Conservation (phyloP, 2,113 vertebrate species). For the Elgaria multicarinata region DNA sequence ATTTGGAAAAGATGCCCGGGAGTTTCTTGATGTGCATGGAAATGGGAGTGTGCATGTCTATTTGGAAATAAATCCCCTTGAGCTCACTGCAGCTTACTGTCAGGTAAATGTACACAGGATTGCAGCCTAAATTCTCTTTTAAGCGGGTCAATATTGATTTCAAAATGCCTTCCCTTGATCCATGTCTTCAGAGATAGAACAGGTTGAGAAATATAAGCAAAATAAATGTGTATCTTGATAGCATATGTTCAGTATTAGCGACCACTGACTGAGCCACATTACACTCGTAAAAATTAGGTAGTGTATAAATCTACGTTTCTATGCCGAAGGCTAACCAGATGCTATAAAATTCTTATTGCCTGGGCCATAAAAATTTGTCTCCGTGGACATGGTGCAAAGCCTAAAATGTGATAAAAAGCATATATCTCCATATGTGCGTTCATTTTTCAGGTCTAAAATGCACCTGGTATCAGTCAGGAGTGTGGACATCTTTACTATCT, state of each 20-base stretch:
- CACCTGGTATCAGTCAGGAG: constrained; percentile 31
- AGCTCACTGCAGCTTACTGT: not conserved
- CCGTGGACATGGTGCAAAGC: constrained; percentile 21
- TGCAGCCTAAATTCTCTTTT: not conserved
- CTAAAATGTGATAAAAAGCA: constrained; percentile 38
- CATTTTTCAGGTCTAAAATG: constrained; percentile 22
- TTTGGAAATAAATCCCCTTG: not conserved
- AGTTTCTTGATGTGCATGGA: not conserved
- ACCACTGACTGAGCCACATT: constrained; percentile 3
- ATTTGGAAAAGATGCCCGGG: not conserved
- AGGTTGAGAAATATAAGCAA: not conserved
- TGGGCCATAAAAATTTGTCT: constrained; percentile 48
- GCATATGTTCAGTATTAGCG: constrained; percentile 27
- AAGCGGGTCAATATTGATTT: not conserved
- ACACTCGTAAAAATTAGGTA: constrained; percentile 18
- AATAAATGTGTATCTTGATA: not conserved
- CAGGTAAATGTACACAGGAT: not conserved
- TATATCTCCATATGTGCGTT: constrained; percentile 7
- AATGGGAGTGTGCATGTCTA: not conserved
- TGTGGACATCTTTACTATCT: constrained; percentile 37
- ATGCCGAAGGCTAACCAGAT: constrained; percentile 34
- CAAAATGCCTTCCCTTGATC: not conserved
- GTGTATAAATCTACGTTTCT: constrained; percentile 39
- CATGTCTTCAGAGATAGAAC: not conserved
- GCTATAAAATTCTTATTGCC: constrained; percentile 35